These are phyloP conservation scores for Zeus faber DNA, from an alignment of 2,113 vertebrate genomes.

Conservation along the genomic window DNA sequence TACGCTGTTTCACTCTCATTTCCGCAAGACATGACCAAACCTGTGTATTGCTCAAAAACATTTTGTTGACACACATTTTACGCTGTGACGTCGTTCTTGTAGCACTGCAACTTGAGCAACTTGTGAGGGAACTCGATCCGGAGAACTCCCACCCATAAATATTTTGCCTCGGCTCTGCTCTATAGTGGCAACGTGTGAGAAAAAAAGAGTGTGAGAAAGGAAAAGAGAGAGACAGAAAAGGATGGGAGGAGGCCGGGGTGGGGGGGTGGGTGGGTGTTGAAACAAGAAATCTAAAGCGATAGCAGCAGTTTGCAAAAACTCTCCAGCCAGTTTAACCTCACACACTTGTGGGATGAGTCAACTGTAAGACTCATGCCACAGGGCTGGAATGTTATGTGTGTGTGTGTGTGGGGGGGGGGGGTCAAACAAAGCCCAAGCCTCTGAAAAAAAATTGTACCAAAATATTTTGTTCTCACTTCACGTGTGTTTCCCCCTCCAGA, in stretches of 20 bases:
- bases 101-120: slow-evolving; percentile 39
- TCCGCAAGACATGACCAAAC: neutral
- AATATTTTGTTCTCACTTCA: slow-evolving; percentile 54
- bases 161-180: slow-evolving; percentile 11
- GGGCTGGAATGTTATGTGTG: slow-evolving; percentile 54
- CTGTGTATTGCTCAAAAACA: neutral
- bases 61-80: slow-evolving; percentile 21
- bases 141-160: slow-evolving; percentile 28
- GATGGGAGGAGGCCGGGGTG: slow-evolving; percentile 24
- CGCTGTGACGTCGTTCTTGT: slow-evolving; percentile 41
- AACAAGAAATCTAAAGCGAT: slow-evolving; percentile 43
- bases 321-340: slow-evolving; percentile 56
- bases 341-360: slow-evolving; percentile 71
- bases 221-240: slow-evolving; percentile 25
- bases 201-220: slow-evolving; percentile 35
- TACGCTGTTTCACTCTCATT: neutral
- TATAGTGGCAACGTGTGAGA: slow-evolving; percentile 11
- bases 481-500: slow-evolving; percentile 1
- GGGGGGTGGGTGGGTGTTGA: slow-evolving; percentile 24
- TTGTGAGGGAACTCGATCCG: neutral
- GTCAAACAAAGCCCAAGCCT: slow-evolving; percentile 1
- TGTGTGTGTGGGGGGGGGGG: slow-evolving; percentile 15
- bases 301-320: slow-evolving; percentile 52
- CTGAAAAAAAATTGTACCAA: slow-evolving; percentile 63
- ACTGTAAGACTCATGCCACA: slow-evolving; percentile 51